Evolutionary conservation across 1,140 invertebrate genomes (phyloP), one percentile per base, ranked within the genome.

Genomic region (Oncopeltus fasciatus): DNA sequence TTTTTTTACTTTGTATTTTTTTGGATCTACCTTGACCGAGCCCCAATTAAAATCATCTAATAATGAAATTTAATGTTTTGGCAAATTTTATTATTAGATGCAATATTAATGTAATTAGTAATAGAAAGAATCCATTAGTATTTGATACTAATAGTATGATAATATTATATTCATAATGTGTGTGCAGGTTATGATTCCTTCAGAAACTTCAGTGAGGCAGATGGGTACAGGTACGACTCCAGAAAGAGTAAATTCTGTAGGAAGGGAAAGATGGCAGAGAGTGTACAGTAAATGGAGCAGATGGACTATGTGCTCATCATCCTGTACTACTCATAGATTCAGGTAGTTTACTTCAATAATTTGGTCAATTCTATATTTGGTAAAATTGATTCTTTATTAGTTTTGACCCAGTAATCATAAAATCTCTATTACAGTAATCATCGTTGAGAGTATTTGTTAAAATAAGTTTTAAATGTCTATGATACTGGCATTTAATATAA

Each of bases 291-390:
- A 75, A 59, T 85, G 83, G 83, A 78, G 79, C 9, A 71, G 77
- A 61, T 85, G 82, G 82, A 77, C 79, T 0, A 71, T 76, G 2
- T 85, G 83, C 68, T 78, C 77, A 8, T 73, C 75, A 57, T 73
- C 77, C 2, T 85, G 82, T 67, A 77, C 76, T 24, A 83, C 81
- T 5, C 73, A 76, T 57, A 71, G 83, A 43, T 76, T 76, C 64
- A 78, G 78, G 78, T 79, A 68, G 43, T 57, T 63, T 9, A 3
- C n/a, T 24, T 9, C 47, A 26, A n/a, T n/a, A n/a, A 60, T 31
- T 31, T 16, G 31, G 5, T 38, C 31, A 38, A 8, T 5, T 8
- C 14, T 38, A 8, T 38, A 8, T 38, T 38, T 38, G 5, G 5
- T 38, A 38, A 38, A 38, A n/a, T n/a, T n/a, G n/a, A n/a, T n/a